A percentile compares a stretch with the other conserved stretches of the same genome.
Evolutionary conservation across 2,888 invertebrate genomes (phyloP).

Genomic region (Psylliodes chrysocephalus): DNA sequence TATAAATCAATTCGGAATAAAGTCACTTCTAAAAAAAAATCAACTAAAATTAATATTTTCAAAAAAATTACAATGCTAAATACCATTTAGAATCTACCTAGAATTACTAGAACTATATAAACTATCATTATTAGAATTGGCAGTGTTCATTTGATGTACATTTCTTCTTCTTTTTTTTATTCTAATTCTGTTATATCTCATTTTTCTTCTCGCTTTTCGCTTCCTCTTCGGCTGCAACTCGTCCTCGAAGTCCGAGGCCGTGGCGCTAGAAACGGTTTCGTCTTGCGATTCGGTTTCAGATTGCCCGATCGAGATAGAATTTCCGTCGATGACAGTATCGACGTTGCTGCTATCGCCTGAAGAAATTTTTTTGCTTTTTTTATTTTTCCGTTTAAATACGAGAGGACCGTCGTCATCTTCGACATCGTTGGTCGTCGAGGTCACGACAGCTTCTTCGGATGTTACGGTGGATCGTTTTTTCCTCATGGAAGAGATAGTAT

Average conservation of each 20-base stretch:
- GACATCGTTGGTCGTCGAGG: constrained; percentile 38
- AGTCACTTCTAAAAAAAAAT: constrained; percentile 17
- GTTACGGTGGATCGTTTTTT: constrained; percentile 13
- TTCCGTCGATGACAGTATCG: constrained; percentile 5
- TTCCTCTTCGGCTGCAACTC: constrained; percentile 23
- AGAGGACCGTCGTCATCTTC: constrained; percentile 17
- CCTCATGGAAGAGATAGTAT: not conserved
- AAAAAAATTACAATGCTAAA: constrained; percentile 14
- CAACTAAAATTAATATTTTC: constrained; percentile 19
- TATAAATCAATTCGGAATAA: constrained; percentile 19
- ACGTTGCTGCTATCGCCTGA: constrained; percentile 22
- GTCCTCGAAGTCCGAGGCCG: constrained; percentile 26
- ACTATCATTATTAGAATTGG: constrained; percentile 31
- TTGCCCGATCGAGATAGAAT: constrained; percentile 31
- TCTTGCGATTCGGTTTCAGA: constrained; percentile 32
- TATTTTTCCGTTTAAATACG: constrained; percentile 6
- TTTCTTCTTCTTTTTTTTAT: no score
- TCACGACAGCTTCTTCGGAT: constrained; percentile 48
- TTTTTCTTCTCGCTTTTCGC: constrained; percentile 18
- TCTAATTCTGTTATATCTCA: not conserved
- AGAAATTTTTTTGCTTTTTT: constrained; percentile 15
- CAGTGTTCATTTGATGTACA: constrained; percentile 29
- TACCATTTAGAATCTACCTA: constrained; percentile 16
- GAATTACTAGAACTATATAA: constrained; percentile 18
- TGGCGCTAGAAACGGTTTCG: constrained; percentile 37